Percentiles rank a stretch among this genome's conserved stretches.
Conservation (phyloP, 2,888 invertebrate species). For the Pterostichus madidus region DNA sequence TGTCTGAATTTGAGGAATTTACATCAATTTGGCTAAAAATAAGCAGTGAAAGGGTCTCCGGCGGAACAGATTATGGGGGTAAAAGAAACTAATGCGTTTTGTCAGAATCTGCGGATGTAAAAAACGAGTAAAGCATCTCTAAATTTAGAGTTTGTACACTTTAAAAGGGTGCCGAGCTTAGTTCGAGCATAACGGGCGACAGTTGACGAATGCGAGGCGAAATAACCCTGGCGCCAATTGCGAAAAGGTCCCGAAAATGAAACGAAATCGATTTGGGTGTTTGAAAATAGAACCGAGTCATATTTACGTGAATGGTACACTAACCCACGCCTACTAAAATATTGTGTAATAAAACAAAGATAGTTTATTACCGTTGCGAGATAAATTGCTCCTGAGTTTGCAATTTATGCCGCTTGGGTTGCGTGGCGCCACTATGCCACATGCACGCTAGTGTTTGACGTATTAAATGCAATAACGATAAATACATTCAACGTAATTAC, state of each 20-base stretch:
- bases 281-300: background rate
- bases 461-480: conserved; percentile 15
- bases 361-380: conserved; percentile 54
- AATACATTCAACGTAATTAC: conserved; percentile 22
- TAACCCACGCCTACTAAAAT: conserved; percentile 22
- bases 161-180: conserved; percentile 55
- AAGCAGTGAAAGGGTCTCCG: conserved; percentile 15
- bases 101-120: conserved; percentile 53
- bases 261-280: conserved; percentile 6
- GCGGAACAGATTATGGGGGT: conserved; percentile 45
- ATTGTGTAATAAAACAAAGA: conserved; percentile 36
- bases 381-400: conserved; percentile 54
- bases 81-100: conserved; percentile 55
- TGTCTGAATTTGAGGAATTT: background rate
- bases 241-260: conserved; percentile 14
- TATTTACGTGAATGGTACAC: conserved; percentile 6
- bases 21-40: conserved; percentile 34
- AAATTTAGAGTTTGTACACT: conserved; percentile 60
- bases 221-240: conserved; percentile 43
- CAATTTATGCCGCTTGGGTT: conserved; percentile 40
- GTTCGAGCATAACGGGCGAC: conserved; percentile 24
- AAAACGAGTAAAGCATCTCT: conserved; percentile 46
- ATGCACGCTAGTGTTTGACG: conserved; percentile 8
- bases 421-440: conserved; percentile 36
- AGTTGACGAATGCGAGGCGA: conserved; percentile 20